phyloP scores from a whole-genome alignment of 2,113 vertebrate species.

The Cyprinodon variegatus region DNA sequence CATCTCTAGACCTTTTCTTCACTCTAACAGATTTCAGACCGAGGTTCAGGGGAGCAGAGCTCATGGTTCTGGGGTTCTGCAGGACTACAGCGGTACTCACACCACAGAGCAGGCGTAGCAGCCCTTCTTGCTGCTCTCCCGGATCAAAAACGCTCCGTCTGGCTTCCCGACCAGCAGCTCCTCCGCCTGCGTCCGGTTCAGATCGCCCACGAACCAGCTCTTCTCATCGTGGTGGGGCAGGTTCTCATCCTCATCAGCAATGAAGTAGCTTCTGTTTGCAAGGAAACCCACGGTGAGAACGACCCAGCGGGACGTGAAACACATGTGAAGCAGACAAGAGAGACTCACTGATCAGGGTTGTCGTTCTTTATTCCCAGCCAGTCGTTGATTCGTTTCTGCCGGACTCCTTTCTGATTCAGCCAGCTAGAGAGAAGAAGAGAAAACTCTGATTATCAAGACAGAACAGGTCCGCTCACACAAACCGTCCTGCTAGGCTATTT shows the following conservation, averaged over 20 bases:
- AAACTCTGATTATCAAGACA: too few relatives aligned
- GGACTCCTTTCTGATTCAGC: constrained; percentile 98
- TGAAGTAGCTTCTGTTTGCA: constrained; percentile 84
- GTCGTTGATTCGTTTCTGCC: constrained; percentile 94
- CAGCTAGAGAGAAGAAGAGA: constrained; percentile 77
- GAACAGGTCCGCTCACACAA: too few relatives aligned
- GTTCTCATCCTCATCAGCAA: constrained; percentile 92
- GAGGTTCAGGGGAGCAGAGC: neutral
- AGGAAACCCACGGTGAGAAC: neutral
- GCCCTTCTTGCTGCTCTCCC: constrained; percentile 97
- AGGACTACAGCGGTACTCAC: constrained; percentile 81
- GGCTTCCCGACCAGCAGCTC: constrained; percentile 92
- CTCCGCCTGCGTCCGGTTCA: constrained; percentile 92
- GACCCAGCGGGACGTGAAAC: neutral
- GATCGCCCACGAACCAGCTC: constrained; percentile 95
- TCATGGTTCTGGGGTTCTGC: neutral
- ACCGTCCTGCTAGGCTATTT: too few relatives aligned
- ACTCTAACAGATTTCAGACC: neutral
- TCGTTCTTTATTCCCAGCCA: constrained; percentile 97
- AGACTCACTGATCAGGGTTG: constrained; percentile 90
- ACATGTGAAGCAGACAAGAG: neutral
- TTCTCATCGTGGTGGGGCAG: constrained; percentile 94
- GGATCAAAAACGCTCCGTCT: constrained; percentile 93
- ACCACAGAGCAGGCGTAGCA: constrained; percentile 98
- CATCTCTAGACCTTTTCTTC: too few relatives aligned